Evolutionary conservation across 2,113 vertebrate species (phyloP).

Genomic region (Recurvirostra avosetta): DNA sequence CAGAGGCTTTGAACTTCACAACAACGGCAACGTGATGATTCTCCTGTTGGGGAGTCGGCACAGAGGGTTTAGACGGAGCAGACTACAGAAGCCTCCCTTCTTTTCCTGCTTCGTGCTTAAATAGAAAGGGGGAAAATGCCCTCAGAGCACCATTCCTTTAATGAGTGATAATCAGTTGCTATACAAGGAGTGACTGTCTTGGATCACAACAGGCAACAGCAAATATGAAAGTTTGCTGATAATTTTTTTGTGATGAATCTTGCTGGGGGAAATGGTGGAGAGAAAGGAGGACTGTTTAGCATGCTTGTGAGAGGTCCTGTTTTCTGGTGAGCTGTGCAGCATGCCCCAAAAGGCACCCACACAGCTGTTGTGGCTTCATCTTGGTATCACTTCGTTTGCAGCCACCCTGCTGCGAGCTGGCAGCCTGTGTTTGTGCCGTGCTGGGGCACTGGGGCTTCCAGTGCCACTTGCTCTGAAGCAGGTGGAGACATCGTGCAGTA

Average conservation of each 20-base stretch:
- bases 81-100: background rate
- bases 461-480: background rate
- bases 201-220: background rate
- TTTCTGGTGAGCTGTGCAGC: background rate
- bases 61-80: background rate
- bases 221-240: background rate
- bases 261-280: background rate
- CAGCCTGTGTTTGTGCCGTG: fast-evolving
- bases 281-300: background rate
- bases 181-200: background rate
- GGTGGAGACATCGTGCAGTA: background rate
- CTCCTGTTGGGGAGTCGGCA: background rate
- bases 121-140: background rate
- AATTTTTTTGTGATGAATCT: background rate
- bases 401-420: background rate
- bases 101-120: background rate
- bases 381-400: background rate
- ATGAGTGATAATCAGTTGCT: background rate
- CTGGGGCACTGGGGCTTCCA: background rate
- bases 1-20: slow-evolving; percentile 2
- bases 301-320: background rate
- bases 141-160: background rate
- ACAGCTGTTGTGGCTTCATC: background rate
- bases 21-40: background rate
- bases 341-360: background rate